Percentiles rank a stretch among this genome's conserved stretches.
These are phyloP conservation scores for Agrotis clavis DNA, from an alignment of 2,888 invertebrate genomes.

Conservation along the genomic window DNA sequence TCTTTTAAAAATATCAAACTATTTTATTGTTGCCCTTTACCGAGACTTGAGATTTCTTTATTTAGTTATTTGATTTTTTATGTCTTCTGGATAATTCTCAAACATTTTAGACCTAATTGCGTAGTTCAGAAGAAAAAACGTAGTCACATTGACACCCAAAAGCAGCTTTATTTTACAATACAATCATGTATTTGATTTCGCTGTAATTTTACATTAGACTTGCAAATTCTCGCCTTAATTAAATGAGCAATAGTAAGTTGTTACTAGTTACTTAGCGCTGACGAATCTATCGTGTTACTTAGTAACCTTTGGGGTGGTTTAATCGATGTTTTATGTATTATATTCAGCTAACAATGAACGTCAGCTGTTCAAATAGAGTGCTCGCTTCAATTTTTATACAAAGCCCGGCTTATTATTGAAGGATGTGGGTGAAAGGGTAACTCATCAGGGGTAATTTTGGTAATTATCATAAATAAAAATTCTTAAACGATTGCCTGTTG, in stretches of 20 bases:
- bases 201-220: constrained; percentile 1
- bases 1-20: constrained; percentile 1
- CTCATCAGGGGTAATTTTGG: constrained; percentile 27
- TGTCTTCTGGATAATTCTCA: too few species aligned
- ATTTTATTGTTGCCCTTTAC: not conserved
- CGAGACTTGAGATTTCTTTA: too few species aligned
- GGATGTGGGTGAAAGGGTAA: constrained; percentile 40
- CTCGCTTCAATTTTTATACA: constrained; percentile 41
- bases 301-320: constrained; percentile 26
- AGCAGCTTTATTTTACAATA: not conserved
- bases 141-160: too few species aligned
- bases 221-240: not conserved
- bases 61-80: too few species aligned
- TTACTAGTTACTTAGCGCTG: constrained; percentile 19
- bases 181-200: not conserved
- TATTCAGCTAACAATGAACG: constrained; percentile 35
- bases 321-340: constrained; percentile 50
- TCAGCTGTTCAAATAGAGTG: constrained; percentile 51
- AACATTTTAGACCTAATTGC: too few species aligned
- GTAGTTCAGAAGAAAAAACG: too few species aligned
- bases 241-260: constrained; percentile 1
- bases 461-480: constrained; percentile 26
- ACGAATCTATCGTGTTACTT: constrained; percentile 16
- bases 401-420: constrained; percentile 44
- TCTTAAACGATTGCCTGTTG: constrained; percentile 4